Conservation (phyloP, 2,113 vertebrate genomes). For the Brachyistius frenatus region DNA sequence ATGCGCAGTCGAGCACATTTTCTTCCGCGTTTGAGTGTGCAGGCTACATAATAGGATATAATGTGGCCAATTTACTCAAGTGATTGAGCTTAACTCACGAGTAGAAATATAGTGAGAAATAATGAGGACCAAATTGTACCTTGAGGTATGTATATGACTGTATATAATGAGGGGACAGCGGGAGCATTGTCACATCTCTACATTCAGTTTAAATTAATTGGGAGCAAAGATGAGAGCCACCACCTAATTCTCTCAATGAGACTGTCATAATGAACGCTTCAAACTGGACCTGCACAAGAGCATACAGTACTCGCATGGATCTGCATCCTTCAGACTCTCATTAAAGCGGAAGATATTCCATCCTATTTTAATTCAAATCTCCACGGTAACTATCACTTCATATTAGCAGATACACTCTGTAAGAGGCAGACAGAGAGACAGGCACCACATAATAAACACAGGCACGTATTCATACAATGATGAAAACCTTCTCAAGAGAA, state of each 20-base stretch:
- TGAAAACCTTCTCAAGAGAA: slow-evolving; percentile 68
- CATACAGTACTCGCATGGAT: neutral
- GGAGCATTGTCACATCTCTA: neutral
- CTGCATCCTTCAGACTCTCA: slow-evolving; percentile 40
- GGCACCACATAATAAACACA: slow-evolving; percentile 28
- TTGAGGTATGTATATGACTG: neutral
- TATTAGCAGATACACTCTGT: slow-evolving; percentile 18
- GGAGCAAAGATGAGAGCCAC: slow-evolving; percentile 13
- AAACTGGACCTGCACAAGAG: neutral
- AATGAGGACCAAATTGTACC: neutral
- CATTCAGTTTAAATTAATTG: slow-evolving; percentile 26
- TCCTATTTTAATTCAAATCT: slow-evolving; percentile 47
- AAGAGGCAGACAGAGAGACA: slow-evolving; percentile 27
- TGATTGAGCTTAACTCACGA: slow-evolving; percentile 1
- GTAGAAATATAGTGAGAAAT: neutral
- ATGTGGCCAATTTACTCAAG: slow-evolving; percentile 1
- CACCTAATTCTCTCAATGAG: slow-evolving; percentile 22
- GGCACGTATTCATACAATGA: slow-evolving; percentile 50
- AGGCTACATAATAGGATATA: neutral
- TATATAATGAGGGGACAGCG: slow-evolving; percentile 20
- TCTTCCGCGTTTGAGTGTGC: neutral
- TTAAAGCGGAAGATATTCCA: slow-evolving; percentile 51
- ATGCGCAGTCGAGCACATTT: neutral
- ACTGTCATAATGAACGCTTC: slow-evolving; percentile 33
- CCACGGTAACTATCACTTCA: slow-evolving; percentile 38